Percentiles rank a stretch among this genome's conserved stretches.
These are phyloP conservation scores for Ganaspis brasiliensis DNA, from an alignment of 2,888 invertebrate species.

Conservation along the genomic window DNA sequence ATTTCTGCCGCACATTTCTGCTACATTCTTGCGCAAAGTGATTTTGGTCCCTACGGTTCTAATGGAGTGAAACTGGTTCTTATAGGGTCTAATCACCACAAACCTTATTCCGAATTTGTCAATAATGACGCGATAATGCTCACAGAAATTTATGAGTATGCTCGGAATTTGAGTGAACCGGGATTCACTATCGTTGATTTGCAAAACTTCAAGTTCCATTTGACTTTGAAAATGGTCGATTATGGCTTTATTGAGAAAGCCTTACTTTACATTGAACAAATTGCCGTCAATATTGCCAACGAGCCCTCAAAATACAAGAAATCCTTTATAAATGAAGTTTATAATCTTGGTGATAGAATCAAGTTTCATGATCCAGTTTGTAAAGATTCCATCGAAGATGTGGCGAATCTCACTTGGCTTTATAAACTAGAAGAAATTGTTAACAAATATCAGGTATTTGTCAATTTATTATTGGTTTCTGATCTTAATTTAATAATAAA, in stretches of 20 bases:
- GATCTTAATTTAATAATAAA: no score
- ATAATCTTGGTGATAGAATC: constrained; percentile 83
- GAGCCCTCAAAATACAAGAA: constrained; percentile 82
- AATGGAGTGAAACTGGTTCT: constrained; percentile 87
- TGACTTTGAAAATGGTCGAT: constrained; percentile 90
- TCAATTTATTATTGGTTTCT: not conserved
- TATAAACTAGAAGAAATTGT: constrained; percentile 81
- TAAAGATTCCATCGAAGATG: constrained; percentile 80
- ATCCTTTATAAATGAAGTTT: constrained; percentile 81
- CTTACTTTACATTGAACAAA: constrained; percentile 91
- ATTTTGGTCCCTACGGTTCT: constrained; percentile 81
- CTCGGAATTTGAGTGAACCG: constrained; percentile 89
- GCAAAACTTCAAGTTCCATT: constrained; percentile 91
- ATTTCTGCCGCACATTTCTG: constrained; percentile 97
- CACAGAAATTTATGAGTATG: constrained; percentile 98
- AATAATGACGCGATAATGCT: constrained; percentile 93
- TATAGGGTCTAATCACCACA: constrained; percentile 87
- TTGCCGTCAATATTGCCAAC: constrained; percentile 86
- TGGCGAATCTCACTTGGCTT: constrained; percentile 84
- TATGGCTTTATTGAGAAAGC: constrained; percentile 90
- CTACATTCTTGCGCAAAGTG: constrained; percentile 92
- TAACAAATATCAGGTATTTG: constrained; percentile 79
- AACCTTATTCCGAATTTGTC: constrained; percentile 86
- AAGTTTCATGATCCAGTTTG: constrained; percentile 87
- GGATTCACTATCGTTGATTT: constrained; percentile 87